A percentile compares a stretch with the other conserved stretches of the same genome.
phyloP scores from a whole-genome alignment of 1,140 invertebrate species.

The Drosophila arizonae region DNA sequence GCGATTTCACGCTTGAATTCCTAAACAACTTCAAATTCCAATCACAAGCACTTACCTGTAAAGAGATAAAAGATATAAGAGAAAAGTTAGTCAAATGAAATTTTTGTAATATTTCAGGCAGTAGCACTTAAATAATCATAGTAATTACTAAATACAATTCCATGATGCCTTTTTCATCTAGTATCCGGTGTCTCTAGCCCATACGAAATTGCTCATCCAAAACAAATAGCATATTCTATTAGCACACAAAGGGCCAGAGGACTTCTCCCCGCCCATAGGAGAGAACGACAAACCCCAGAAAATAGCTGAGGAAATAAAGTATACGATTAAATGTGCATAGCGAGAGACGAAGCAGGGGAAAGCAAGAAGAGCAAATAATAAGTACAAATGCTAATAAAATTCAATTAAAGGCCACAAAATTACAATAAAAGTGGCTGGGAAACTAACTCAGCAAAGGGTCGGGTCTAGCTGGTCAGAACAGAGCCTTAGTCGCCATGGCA shows the following conservation, averaged over 20 bases:
- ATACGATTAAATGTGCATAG: conserved; percentile 63
- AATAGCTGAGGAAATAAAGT: conserved; percentile 54
- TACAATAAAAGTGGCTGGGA: conserved; percentile 73
- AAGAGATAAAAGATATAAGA: conserved; percentile 5
- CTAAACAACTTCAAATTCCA: neutral
- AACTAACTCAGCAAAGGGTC: conserved; percentile 53
- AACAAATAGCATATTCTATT: conserved; percentile 47
- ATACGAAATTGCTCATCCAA: conserved; percentile 20
- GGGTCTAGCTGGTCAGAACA: conserved; percentile 1
- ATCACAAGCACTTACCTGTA: conserved; percentile 30
- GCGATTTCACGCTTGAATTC: neutral
- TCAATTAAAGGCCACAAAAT: conserved; percentile 81
- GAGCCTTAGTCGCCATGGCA: conserved; percentile 2
- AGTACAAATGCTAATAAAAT: conserved; percentile 81
- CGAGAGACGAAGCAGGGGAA: neutral
- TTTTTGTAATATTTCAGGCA: neutral
- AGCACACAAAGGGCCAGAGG: conserved; percentile 17
- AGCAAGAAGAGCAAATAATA: conserved; percentile 61
- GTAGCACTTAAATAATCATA: conserved; percentile 26
- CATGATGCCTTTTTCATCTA: conserved; percentile 19
- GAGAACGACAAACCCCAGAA: neutral
- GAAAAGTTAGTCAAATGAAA: conserved; percentile 29
- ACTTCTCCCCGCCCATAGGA: neutral
- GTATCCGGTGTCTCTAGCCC: neutral
- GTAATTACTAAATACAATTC: conserved; percentile 36